phyloP scores from a whole-genome alignment of 2,888 invertebrate genomes.

The Pharmacophagus antenor region DNA sequence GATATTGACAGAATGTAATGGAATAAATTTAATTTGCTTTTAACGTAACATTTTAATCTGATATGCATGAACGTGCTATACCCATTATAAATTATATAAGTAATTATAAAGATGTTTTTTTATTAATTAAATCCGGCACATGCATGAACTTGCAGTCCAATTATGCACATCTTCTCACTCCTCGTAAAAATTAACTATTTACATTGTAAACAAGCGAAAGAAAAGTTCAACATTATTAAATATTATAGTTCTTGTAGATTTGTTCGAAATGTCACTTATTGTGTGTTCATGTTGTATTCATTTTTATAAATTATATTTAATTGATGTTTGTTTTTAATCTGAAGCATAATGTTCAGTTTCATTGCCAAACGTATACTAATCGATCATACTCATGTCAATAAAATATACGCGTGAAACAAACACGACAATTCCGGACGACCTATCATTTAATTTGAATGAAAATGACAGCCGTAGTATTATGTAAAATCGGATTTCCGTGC shows the following conservation, averaged over 20 bases:
- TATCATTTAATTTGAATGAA: slow-evolving; percentile 17
- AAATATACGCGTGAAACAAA: background rate
- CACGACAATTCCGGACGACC: background rate
- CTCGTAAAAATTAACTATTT: too few species aligned
- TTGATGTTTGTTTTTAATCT: too few species aligned
- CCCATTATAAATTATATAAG: background rate
- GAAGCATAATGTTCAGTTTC: too few species aligned
- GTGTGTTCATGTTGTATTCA: too few species aligned
- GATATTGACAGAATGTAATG: background rate
- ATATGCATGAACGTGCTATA: background rate
- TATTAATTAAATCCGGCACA: background rate
- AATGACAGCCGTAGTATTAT: slow-evolving; percentile 20
- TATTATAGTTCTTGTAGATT: too few species aligned
- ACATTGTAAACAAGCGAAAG: too few species aligned
- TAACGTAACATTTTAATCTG: background rate
- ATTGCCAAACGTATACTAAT: too few species aligned
- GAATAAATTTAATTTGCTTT: background rate
- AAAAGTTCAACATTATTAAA: too few species aligned
- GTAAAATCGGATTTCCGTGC: slow-evolving; percentile 27
- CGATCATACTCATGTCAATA: background rate
- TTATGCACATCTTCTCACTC: too few species aligned
- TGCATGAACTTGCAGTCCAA: too few species aligned
- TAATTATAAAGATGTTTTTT: background rate
- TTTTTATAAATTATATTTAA: too few species aligned
- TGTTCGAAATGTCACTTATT: too few species aligned